Base-by-base conservation (phyloP, 2,888 invertebrate species). In the Theretra japonica region DNA sequence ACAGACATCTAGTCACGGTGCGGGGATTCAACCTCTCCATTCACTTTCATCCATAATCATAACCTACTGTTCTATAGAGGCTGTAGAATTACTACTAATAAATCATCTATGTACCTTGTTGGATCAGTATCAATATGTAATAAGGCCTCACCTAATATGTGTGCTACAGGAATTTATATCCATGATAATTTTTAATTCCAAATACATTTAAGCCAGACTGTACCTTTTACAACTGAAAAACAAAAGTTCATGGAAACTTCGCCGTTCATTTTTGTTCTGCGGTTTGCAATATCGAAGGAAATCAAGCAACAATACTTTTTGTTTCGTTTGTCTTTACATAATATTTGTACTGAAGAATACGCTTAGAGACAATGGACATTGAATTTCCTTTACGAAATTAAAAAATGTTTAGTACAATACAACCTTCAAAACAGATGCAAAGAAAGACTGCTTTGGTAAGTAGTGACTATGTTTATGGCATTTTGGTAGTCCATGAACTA, bases 271-370 rank as follows among this genome's bases (percentile, higher is more conserved):
- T 48, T 65, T 65, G 41, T 65, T 48, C 65, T 48, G 48, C 65
- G 41, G 65, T 65, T 65, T 65, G 65, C 65, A 65, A 65, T 65
- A 65, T 65, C 65, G 65, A 23, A 65, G 65, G 65, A 65, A 65
- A 65, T 65, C 65, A 48, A 48, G 41, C 65, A 6, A 48, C 48
- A 48, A 23, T 65, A 65, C 65, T 65, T 65, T 65, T 62, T 62
- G 62, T 62, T 65, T 48, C 23, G 48, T 65, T 65, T 23, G 41
- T 65, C 41, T 65, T 65, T 65, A 65, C 65, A 65, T 65, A 65
- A 65, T 48, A 65, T 48, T 48, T 28, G 41, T 41, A 60, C 30
- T 48, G 23, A 48, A 65, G 65, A 65, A 48, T 48, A 65, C 65
- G 48, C 23, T 65, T 41, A 48, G 21, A 62, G 60, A 65, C 65